Conservation (phyloP, 2,888 invertebrate species). For the Leucophenga montana region DNA sequence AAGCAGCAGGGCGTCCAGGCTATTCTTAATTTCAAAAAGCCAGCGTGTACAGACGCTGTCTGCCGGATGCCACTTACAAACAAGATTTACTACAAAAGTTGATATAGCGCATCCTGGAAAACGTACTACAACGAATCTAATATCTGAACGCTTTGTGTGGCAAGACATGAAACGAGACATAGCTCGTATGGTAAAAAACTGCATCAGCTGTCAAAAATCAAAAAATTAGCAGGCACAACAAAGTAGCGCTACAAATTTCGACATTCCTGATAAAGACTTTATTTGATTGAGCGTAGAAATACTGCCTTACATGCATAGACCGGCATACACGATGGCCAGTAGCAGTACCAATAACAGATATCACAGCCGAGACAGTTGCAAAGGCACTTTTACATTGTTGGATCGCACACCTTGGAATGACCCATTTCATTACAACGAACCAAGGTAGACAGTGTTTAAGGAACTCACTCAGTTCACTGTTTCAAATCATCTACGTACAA, state of each 20-base stretch:
- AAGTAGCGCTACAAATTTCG: neutral
- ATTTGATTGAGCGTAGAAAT: too few relatives aligned
- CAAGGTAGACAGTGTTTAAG: too few relatives aligned
- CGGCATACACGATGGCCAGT: too few relatives aligned
- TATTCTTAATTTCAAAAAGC: slow-evolving; percentile 35
- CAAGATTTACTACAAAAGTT: slow-evolving; percentile 37
- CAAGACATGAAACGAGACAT: neutral
- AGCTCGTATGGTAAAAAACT: neutral
- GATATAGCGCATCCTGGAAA: slow-evolving; percentile 11
- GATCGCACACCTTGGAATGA: too few relatives aligned
- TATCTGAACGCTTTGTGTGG: neutral
- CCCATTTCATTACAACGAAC: too few relatives aligned
- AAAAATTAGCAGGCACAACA: neutral
- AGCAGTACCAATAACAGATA: too few relatives aligned
- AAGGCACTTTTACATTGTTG: too few relatives aligned
- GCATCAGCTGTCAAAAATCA: neutral
- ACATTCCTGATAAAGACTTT: neutral
- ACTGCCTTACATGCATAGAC: too few relatives aligned
- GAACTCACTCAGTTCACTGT: too few relatives aligned
- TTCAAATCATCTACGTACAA: too few relatives aligned
- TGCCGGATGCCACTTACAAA: slow-evolving; percentile 37
- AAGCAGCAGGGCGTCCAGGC: slow-evolving; percentile 36
- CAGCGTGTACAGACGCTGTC: slow-evolving; percentile 37
- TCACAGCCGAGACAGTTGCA: too few relatives aligned
- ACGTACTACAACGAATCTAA: neutral